Evolutionary conservation across 64 coral and sea anemone species (phyloP).

Genomic region (Exaiptasia diaphana): DNA sequence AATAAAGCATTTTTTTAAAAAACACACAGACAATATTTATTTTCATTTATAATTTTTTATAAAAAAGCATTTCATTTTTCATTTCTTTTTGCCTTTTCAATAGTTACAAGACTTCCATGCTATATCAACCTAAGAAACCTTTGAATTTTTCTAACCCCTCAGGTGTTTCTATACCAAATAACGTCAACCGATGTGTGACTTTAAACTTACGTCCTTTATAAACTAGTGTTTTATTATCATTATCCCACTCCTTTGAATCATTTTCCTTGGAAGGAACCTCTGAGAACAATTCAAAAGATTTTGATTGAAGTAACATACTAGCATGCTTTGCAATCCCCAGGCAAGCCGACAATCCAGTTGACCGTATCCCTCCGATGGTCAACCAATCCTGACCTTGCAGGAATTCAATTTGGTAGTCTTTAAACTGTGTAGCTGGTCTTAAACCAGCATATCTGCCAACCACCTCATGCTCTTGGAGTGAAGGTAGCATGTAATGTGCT

Average conservation of each 20-base stretch:
- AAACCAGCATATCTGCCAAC: slow-evolving; percentile 70
- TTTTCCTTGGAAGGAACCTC: not conserved
- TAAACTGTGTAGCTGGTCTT: slow-evolving; percentile 59
- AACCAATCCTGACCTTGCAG: slow-evolving; percentile 44
- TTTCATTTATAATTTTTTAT: too few relatives aligned
- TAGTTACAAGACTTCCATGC: too few relatives aligned
- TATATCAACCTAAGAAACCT: not conserved
- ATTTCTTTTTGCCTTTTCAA: too few relatives aligned
- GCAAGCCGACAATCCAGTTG: slow-evolving; percentile 72
- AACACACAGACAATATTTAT: too few relatives aligned
- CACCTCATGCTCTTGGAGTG: slow-evolving; percentile 42
- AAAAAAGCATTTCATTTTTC: too few relatives aligned
- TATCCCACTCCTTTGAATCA: not conserved
- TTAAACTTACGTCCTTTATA: not conserved
- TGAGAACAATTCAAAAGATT: not conserved
- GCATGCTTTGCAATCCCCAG: slow-evolving; percentile 73
- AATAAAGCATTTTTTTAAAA: too few relatives aligned
- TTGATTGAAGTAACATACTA: not conserved
- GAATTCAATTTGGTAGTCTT: slow-evolving; percentile 63
- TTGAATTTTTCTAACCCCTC: not conserved
- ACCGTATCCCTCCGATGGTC: slow-evolving; percentile 68
- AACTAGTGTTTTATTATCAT: not conserved
- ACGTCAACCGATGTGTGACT: slow-evolving; percentile 25
- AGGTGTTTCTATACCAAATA: not conserved
- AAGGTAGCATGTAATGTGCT: slow-evolving; percentile 36